phyloP scores from a whole-genome alignment of 2,113 vertebrate genomes.

The Ramphastos sulfuratus region DNA sequence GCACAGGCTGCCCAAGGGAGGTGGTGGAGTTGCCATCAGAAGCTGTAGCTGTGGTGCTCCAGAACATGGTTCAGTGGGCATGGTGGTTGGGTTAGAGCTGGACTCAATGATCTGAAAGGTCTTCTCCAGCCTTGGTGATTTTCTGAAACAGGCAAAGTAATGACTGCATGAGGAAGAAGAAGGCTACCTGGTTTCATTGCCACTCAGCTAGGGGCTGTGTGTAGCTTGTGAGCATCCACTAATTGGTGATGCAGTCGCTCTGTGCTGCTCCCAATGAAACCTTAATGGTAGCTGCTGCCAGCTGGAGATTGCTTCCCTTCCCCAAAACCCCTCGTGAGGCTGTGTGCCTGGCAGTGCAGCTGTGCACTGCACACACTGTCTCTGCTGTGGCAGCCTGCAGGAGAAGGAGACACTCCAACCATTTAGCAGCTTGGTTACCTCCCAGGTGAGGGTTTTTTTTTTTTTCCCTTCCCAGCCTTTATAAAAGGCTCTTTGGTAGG shows the following conservation, averaged over 20 bases:
- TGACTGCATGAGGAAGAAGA: neutral
- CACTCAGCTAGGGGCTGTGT: neutral
- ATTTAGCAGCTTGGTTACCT: neutral
- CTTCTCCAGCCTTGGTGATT: too few species aligned
- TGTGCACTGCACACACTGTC: neutral
- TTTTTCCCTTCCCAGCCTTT: neutral
- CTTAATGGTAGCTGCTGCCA: neutral
- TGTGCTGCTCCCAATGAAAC: constrained; percentile 44
- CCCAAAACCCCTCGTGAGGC: neutral
- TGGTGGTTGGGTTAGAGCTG: too few species aligned
- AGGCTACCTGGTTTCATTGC: neutral
- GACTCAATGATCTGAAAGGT: too few species aligned
- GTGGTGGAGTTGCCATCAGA: too few species aligned
- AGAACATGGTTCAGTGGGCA: too few species aligned
- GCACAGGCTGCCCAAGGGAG: too few species aligned
- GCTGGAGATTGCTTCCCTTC: constrained; percentile 25
- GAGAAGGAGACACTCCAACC: neutral
- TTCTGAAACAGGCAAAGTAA: neutral
- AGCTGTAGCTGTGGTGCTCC: too few species aligned
- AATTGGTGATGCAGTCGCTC: constrained; percentile 45
- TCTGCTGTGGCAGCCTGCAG: neutral
- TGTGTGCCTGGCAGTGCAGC: neutral
- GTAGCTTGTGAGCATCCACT: constrained; percentile 34
- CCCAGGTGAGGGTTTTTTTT: neutral
- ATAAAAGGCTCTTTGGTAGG: neutral